These are phyloP conservation scores for Deilephila porcellus DNA, from an alignment of 2,888 invertebrate genomes.

Conservation along the genomic window DNA sequence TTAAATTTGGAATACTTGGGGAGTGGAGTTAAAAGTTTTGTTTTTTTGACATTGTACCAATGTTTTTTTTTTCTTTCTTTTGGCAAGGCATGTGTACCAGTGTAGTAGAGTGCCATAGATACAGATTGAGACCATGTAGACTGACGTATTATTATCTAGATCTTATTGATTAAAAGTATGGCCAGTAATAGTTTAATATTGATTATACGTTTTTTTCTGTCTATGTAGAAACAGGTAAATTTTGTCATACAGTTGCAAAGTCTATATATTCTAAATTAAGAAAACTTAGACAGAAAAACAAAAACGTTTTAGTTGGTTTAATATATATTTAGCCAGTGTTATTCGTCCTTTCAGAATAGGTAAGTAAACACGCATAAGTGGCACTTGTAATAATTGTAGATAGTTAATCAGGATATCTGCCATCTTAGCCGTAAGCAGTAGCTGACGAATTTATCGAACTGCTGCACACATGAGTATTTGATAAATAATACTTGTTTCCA, in stretches of 20 bases:
- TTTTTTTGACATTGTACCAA: background rate
- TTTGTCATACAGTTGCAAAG: too few relatives aligned
- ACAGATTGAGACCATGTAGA: too few relatives aligned
- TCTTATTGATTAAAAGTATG: too few relatives aligned
- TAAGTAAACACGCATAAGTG: constrained; percentile 7
- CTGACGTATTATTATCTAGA: too few relatives aligned
- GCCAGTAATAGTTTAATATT: too few relatives aligned
- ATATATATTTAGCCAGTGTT: background rate
- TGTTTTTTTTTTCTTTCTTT: background rate
- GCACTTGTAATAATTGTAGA: constrained; percentile 11
- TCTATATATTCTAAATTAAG: background rate
- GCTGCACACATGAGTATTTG: constrained; percentile 1
- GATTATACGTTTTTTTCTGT: too few relatives aligned
- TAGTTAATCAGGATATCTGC: constrained; percentile 23
- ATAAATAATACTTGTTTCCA: constrained; percentile 1
- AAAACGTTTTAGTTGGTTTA: background rate
- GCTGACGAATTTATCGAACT: constrained; percentile 5
- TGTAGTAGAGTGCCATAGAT: too few relatives aligned
- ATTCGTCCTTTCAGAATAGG: background rate
- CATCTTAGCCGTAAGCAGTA: constrained; percentile 4
- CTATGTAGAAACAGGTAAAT: too few relatives aligned
- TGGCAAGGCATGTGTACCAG: too few relatives aligned
- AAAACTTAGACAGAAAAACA: background rate
- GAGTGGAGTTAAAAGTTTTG: background rate
- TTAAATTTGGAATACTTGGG: background rate